Evolutionary conservation across 2,797 vertebrate species (phyloP).

Genomic region (Lepilemur septentrionalis): DNA sequence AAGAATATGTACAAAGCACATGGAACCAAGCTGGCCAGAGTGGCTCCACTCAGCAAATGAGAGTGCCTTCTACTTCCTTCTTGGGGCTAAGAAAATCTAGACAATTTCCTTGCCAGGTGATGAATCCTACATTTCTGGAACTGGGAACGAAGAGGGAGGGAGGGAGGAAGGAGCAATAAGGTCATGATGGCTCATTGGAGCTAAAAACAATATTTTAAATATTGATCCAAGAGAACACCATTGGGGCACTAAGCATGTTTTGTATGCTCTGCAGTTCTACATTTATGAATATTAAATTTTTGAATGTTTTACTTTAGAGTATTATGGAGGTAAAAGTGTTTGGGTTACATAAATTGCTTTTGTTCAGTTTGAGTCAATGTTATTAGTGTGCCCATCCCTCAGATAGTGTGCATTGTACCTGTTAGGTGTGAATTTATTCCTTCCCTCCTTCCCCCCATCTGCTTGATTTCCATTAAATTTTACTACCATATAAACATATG

Average conservation of each 20-base stretch:
- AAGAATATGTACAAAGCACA: neutral
- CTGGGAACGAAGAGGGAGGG: neutral
- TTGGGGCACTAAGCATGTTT: neutral
- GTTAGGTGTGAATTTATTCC: too few relatives aligned
- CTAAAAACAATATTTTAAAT: neutral
- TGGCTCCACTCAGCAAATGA: neutral
- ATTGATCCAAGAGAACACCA: neutral
- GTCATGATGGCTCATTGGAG: conserved; percentile 53
- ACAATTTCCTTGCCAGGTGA: neutral
- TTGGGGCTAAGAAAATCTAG: neutral
- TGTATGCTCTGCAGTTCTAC: neutral
- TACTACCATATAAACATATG: too few relatives aligned
- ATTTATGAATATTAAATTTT: neutral
- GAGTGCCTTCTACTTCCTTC: neutral
- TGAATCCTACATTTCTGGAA: conserved; percentile 56
- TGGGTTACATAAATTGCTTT: too few relatives aligned
- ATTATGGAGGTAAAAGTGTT: too few relatives aligned
- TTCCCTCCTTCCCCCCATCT: too few relatives aligned
- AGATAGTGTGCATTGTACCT: too few relatives aligned
- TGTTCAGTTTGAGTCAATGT: too few relatives aligned
- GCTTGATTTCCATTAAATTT: too few relatives aligned
- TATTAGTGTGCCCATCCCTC: too few relatives aligned
- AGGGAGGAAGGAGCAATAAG: conserved; percentile 35
- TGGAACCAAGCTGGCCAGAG: neutral
- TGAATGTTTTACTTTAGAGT: too few relatives aligned